phyloP scores from a whole-genome alignment of 2,797 vertebrate genomes.

The Sebastes dallii region DNA sequence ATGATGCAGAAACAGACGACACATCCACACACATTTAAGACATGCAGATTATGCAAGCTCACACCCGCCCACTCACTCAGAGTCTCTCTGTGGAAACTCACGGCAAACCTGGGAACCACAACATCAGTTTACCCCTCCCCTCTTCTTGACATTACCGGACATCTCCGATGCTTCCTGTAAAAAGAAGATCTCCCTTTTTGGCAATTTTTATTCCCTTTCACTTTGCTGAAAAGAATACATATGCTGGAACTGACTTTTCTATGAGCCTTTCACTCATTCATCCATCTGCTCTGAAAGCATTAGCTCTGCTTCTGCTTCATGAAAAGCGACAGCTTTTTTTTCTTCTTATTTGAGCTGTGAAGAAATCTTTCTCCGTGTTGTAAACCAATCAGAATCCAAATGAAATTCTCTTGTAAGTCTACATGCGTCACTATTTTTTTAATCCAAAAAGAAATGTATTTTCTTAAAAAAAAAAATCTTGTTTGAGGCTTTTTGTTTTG shows the following conservation, averaged over 20 bases:
- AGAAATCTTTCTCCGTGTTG: not conserved
- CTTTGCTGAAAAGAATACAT: not conserved
- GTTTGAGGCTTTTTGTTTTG: slow-evolving; percentile 2
- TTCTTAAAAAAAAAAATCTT: not conserved
- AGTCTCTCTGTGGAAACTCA: not conserved
- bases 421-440: not conserved
- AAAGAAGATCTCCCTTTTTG: not conserved
- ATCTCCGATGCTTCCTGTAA: not conserved
- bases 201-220: not conserved
- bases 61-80: not conserved
- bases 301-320: slow-evolving; percentile 1
- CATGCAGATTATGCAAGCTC: slow-evolving; percentile 12
- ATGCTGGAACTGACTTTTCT: not conserved
- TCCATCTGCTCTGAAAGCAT: slow-evolving; percentile 32
- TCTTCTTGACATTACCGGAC: slow-evolving; percentile 1
- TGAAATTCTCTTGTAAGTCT: not conserved
- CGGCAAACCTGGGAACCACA: not conserved
- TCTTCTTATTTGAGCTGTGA: not conserved
- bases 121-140: not conserved
- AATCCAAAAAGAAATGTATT: not conserved
- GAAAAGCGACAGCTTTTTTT: not conserved
- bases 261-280: slow-evolving; percentile 7
- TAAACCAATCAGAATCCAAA: not conserved
- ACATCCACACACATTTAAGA: not conserved
- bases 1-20: slow-evolving; percentile 23